Conservation (phyloP, 2,113 vertebrate species). For the Pluvianellus socialis region DNA sequence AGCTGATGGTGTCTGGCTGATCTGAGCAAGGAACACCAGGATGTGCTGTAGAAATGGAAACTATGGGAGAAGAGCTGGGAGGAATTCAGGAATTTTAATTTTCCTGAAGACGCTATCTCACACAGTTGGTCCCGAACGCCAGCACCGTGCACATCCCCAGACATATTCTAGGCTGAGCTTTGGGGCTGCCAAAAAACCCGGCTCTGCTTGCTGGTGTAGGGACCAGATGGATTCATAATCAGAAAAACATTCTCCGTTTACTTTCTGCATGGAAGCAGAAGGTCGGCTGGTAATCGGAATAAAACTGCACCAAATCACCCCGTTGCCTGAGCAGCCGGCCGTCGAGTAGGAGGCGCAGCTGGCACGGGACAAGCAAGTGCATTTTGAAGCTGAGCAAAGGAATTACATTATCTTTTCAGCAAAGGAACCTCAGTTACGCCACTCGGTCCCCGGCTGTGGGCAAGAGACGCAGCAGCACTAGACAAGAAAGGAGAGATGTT, state of each 20-base stretch:
- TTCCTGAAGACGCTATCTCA: not conserved
- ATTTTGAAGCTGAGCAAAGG: accelerated
- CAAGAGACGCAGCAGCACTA: not conserved
- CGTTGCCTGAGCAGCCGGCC: not conserved
- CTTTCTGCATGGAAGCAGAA: not conserved
- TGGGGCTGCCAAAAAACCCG: not conserved
- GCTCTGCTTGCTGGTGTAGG: not conserved
- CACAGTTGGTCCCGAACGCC: not conserved
- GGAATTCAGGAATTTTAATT: not conserved
- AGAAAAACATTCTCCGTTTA: not conserved
- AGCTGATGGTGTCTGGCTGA: not conserved
- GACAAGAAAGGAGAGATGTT: not conserved
- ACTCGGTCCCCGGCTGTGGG: not conserved
- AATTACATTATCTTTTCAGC: not conserved
- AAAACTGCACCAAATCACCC: not conserved
- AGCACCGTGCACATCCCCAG: accelerated
- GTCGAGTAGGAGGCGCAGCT: accelerated
- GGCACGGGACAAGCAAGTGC: not conserved
- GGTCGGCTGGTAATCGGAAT: not conserved
- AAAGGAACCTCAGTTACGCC: accelerated
- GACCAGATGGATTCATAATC: not conserved
- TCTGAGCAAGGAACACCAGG: accelerated
- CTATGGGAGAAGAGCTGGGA: not conserved
- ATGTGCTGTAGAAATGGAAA: not conserved
- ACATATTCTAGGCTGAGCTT: not conserved